phyloP scores from a whole-genome alignment of 2,113 vertebrate species.

The Tenebrosternarchus preto region DNA sequence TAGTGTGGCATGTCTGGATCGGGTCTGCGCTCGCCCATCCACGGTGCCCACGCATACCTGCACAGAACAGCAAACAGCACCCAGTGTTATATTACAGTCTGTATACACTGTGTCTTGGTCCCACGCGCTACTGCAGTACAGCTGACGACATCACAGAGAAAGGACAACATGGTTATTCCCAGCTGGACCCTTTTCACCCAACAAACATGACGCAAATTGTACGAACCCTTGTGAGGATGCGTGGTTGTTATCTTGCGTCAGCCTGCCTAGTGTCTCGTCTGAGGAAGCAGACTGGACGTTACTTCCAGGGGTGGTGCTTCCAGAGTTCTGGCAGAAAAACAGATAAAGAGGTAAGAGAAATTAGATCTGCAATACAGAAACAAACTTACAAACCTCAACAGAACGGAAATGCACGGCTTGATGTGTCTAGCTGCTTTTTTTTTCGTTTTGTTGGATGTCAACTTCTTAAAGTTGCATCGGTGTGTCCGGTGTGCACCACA shows the following conservation, averaged over 20 bases:
- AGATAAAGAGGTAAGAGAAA: background rate
- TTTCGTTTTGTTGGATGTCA: too few species aligned
- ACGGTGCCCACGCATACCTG: conserved; percentile 53
- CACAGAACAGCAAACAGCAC: background rate
- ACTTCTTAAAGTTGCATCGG: background rate
- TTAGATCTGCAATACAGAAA: background rate
- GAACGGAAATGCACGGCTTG: background rate
- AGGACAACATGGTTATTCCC: background rate
- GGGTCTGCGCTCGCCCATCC: conserved; percentile 70
- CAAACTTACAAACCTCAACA: background rate
- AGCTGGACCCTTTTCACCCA: background rate
- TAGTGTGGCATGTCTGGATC: conserved; percentile 67
- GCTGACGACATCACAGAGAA: background rate
- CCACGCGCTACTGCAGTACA: background rate
- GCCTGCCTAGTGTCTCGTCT: conserved; percentile 56
- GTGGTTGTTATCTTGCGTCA: conserved; percentile 60
- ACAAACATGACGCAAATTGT: background rate
- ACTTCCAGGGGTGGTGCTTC: conserved; percentile 41
- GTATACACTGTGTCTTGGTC: too few species aligned
- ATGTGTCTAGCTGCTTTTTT: background rate
- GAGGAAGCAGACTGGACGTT: conserved; percentile 44
- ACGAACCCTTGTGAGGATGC: conserved; percentile 35
- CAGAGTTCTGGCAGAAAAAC: conserved; percentile 29
- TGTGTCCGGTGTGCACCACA: background rate
- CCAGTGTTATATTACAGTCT: background rate